phyloP scores from a whole-genome alignment of 2,113 vertebrate genomes.

The Cheirogaleus medius region DNA sequence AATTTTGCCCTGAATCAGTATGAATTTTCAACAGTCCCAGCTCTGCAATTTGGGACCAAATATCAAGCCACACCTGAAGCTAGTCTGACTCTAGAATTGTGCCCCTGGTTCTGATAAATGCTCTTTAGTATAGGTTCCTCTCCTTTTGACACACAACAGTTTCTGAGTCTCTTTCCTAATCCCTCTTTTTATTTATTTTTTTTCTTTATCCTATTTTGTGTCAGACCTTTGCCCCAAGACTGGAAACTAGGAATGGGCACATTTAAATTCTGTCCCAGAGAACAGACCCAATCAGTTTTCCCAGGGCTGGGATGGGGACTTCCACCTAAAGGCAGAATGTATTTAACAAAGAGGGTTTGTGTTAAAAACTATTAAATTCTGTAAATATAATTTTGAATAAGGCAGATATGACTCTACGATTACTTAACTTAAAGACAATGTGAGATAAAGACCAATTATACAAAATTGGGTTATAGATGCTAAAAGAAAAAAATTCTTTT shows the following conservation, averaged over 20 bases:
- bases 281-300: neutral
- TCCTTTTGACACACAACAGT: neutral
- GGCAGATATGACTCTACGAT: neutral
- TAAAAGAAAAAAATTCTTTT: neutral
- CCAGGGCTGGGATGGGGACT: too few relatives aligned
- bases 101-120: neutral
- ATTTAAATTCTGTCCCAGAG: neutral
- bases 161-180: neutral
- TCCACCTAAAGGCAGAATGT: neutral
- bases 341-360: neutral
- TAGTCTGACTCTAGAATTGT: neutral
- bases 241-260: neutral
- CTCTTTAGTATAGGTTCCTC: neutral
- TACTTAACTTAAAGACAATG: neutral
- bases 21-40: neutral
- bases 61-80: neutral
- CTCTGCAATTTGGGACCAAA: neutral
- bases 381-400: neutral
- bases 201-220: neutral
- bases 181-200: neutral
- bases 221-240: neutral
- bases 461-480: neutral
- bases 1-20: neutral
- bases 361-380: neutral
- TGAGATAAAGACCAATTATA: neutral